Base-by-base conservation (phyloP, 2,113 vertebrate genomes). In the Chitala chitala region DNA sequence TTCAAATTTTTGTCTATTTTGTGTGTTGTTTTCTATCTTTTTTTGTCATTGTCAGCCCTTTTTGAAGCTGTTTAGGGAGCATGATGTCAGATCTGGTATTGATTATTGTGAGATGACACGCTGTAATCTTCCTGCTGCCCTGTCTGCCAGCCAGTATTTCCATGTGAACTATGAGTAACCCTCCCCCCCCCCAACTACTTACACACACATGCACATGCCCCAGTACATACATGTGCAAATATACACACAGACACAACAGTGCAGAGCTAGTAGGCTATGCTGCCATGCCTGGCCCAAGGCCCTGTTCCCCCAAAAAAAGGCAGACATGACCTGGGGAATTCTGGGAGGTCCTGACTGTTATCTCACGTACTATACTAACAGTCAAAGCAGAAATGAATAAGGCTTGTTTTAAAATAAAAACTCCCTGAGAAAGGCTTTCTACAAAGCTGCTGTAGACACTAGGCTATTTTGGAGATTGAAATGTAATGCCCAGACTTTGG, bases 11-110 rank as follows among this genome's bases (percentile, higher is more conserved):
- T 17, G 29, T n/a, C 10, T 38, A 5, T 1, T 75, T 5, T 73
- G 76, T 81, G 76, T 81, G 69, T 80, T 6, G 44, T 46, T 5
- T n/a, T 46, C 5, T 46, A 12, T 46, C 5, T 46, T 5, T 46
- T 5, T 46, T 5, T 46, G 44, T 46, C 5, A 6, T 5, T 46
- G 44, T 46, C 5, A 6, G 44, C 12, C 5, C 12, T 46, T 5
- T 36, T 20, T 2, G 31, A 38, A 9, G 29, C 59, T 36, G 29
- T 63, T 63, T n/a, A 17, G 15, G 17, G 20, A 63, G 59, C 38
- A 33, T 63, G 4, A 63, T 33, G n/a, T n/a, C 59, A 63, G 31
- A 29, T 15, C 31, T 7, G 5, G n/a, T 7, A 36, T n/a, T 7
- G 5, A 12, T 33, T 0, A 2, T 0, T 33, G 2, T 61, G 15